phyloP scores from a whole-genome alignment of 2,113 vertebrate genomes.

The Herpetotheres cachinnans region DNA sequence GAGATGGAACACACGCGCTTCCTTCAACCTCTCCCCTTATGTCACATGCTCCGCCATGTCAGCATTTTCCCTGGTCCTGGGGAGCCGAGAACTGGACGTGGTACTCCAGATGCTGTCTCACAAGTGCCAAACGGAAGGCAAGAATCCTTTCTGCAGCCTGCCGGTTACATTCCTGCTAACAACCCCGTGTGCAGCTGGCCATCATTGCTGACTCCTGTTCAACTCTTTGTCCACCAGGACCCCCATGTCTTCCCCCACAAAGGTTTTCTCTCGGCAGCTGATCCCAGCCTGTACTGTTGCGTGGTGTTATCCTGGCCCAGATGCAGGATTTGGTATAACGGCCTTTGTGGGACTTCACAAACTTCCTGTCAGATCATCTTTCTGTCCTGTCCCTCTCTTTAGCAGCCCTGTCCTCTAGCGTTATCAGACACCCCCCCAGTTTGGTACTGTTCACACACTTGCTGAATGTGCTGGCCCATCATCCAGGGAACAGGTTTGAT shows the following conservation, averaged over 20 bases:
- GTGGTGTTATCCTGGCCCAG: background rate
- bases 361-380: background rate
- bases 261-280: background rate
- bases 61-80: background rate
- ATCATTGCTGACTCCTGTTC: background rate
- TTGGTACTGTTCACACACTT: background rate
- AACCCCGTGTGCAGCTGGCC: background rate
- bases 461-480: background rate
- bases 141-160: background rate
- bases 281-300: background rate
- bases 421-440: background rate
- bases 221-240: too few relatives aligned
- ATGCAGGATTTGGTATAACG: background rate
- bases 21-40: background rate
- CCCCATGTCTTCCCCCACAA: fast-evolving
- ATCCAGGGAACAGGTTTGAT: background rate
- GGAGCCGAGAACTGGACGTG: background rate
- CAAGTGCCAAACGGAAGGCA: background rate
- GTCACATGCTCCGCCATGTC: background rate
- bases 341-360: background rate
- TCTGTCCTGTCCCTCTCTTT: background rate
- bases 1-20: fast-evolving
- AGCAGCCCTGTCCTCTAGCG: fast-evolving
- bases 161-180: background rate
- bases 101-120: background rate